A percentile compares a stretch with the other conserved stretches of the same genome.
phyloP scores from a whole-genome alignment of 1,140 invertebrate genomes.

The Cydia fagiglandana region DNA sequence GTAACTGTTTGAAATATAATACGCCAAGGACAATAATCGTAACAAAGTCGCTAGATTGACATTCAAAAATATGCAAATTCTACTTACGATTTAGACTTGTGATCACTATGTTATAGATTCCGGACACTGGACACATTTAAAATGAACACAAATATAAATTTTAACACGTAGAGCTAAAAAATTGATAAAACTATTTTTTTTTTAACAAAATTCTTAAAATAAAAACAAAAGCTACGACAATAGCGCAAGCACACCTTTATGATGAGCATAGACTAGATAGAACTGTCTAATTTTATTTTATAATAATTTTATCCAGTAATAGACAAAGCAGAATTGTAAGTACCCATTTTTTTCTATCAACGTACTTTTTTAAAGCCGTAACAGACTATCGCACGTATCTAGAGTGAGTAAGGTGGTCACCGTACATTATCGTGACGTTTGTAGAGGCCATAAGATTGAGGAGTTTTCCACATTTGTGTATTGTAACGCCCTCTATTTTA shows the following conservation, averaged over 20 bases:
- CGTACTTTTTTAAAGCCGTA: no score
- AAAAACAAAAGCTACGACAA: constrained; percentile 32
- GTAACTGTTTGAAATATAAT: constrained; percentile 32
- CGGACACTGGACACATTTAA: constrained; percentile 7
- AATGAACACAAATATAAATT: background rate
- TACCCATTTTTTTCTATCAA: background rate
- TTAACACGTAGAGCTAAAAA: constrained; percentile 1
- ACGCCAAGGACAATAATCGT: constrained; percentile 42
- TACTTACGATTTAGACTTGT: constrained; percentile 38
- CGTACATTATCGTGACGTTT: no score
- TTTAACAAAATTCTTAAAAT: constrained; percentile 32
- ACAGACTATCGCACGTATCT: no score
- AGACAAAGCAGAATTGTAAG: constrained; percentile 15
- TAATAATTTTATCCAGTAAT: background rate
- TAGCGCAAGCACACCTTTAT: constrained; percentile 31
- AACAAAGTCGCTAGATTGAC: constrained; percentile 37
- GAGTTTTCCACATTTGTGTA: no score
- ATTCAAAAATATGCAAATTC: constrained; percentile 37
- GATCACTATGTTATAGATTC: background rate
- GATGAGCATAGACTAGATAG: constrained; percentile 30
- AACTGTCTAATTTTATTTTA: background rate
- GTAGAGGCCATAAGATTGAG: no score
- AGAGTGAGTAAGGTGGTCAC: no score
- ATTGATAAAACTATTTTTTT: constrained; percentile 16
- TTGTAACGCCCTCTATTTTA: background rate